These are phyloP conservation scores for Anguilla japonica DNA, from an alignment of 2,113 vertebrate species.

Conservation along the genomic window DNA sequence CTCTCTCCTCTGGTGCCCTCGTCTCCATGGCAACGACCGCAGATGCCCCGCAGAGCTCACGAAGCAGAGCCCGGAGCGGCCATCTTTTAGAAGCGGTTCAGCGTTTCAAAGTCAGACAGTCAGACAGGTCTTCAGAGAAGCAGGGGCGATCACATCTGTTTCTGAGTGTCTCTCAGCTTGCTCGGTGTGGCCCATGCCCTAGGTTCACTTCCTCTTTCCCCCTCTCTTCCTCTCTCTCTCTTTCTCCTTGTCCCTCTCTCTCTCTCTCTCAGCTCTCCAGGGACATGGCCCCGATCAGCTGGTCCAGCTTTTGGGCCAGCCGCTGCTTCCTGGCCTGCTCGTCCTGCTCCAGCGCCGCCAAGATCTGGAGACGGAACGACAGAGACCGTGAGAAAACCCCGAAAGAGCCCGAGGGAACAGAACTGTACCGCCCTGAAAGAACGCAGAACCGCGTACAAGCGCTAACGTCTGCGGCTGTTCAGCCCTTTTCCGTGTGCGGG, in stretches of 20 bases:
- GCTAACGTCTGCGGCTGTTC: too few species aligned
- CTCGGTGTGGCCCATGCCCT: background rate
- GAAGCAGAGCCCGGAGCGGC: background rate
- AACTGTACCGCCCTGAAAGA: background rate
- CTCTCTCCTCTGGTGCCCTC: too few species aligned
- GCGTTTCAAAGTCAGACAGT: too few species aligned
- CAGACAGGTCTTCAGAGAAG: background rate
- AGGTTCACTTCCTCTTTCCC: too few species aligned
- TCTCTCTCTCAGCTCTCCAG: conserved; percentile 82
- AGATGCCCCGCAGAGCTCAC: background rate
- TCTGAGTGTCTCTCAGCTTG: background rate
- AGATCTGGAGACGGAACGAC: conserved; percentile 70
- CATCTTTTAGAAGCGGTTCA: background rate
- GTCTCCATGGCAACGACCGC: too few species aligned
- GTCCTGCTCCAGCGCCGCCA: conserved; percentile 85
- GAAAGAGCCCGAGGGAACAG: background rate
- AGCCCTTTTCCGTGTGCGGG: too few species aligned
- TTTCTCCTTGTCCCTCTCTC: background rate
- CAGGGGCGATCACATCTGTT: background rate
- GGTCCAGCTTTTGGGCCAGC: conserved; percentile 88
- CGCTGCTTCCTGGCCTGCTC: conserved; percentile 90
- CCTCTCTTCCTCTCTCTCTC: conserved; percentile 55
- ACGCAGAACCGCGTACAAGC: background rate
- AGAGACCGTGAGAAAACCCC: background rate
- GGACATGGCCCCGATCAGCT: conserved; percentile 86